phyloP scores from a whole-genome alignment of 1,140 invertebrate genomes.

The Akabosia matsudoensis region DNA sequence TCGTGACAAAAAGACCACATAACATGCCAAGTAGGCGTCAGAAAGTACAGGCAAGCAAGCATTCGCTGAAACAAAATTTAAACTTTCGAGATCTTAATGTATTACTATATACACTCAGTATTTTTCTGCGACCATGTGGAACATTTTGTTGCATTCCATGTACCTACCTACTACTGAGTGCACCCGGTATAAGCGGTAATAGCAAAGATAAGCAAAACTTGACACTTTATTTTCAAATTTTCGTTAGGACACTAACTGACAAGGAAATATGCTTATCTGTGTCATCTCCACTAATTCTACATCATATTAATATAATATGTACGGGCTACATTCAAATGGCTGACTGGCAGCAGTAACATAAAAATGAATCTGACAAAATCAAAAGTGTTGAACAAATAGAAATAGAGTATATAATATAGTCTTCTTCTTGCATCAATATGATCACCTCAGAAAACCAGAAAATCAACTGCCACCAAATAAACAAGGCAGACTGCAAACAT shows the following conservation, averaged over 20 bases:
- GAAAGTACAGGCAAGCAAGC: background rate
- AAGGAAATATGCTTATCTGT: background rate
- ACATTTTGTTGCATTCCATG: too few relatives aligned
- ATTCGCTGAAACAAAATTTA: too few relatives aligned
- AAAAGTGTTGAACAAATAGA: background rate
- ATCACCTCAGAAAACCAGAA: too few relatives aligned
- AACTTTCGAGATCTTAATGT: too few relatives aligned
- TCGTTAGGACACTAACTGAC: background rate
- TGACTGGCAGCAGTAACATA: background rate
- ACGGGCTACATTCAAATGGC: background rate
- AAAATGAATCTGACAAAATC: background rate
- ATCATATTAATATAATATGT: background rate
- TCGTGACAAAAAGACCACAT: background rate
- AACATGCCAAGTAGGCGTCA: background rate
- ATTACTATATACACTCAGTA: too few relatives aligned
- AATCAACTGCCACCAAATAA: background rate
- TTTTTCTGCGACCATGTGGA: too few relatives aligned
- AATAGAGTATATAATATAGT: background rate
- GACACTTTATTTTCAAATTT: background rate
- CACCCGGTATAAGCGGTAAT: background rate
- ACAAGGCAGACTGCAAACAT: background rate
- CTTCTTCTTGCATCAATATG: too few relatives aligned
- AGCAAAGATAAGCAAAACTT: background rate
- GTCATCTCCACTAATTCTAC: background rate
- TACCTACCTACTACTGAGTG: too few relatives aligned